phyloP scores from a whole-genome alignment of 1,140 invertebrate species.

The Lepidurus packardi region DNA sequence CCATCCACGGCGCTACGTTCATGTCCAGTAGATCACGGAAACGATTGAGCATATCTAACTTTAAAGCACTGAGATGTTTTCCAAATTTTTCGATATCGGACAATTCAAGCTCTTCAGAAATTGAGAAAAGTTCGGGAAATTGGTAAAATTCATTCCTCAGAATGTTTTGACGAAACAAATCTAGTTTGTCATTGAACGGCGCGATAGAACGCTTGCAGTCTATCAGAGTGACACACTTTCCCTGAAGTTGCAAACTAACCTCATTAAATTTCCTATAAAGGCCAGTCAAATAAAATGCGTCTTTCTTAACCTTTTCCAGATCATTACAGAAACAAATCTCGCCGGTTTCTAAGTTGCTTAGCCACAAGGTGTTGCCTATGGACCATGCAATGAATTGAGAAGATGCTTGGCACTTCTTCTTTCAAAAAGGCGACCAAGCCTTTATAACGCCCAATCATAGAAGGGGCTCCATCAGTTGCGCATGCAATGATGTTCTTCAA shows the following conservation, averaged over 20 bases:
- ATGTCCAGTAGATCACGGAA: neutral
- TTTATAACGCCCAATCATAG: no score
- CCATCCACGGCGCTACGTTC: neutral
- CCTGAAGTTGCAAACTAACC: neutral
- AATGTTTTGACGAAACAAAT: neutral
- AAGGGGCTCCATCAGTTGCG: no score
- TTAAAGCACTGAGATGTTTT: neutral
- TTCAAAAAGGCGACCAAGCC: no score
- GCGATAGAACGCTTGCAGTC: neutral
- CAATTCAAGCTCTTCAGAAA: neutral
- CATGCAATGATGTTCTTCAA: no score
- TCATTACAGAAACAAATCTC: no score
- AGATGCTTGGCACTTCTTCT: no score
- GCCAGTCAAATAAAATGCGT: neutral
- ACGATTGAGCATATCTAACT: neutral
- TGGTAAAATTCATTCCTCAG: neutral
- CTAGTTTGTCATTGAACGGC: neutral
- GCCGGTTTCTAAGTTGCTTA: no score
- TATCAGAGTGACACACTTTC: neutral
- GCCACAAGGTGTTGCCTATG: no score
- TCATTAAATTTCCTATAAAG: neutral
- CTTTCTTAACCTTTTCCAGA: neutral
- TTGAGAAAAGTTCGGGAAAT: neutral
- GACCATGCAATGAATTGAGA: no score
- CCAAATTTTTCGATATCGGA: neutral